Base-by-base conservation (phyloP, 2,113 vertebrate genomes). In the Passer montanus region DNA sequence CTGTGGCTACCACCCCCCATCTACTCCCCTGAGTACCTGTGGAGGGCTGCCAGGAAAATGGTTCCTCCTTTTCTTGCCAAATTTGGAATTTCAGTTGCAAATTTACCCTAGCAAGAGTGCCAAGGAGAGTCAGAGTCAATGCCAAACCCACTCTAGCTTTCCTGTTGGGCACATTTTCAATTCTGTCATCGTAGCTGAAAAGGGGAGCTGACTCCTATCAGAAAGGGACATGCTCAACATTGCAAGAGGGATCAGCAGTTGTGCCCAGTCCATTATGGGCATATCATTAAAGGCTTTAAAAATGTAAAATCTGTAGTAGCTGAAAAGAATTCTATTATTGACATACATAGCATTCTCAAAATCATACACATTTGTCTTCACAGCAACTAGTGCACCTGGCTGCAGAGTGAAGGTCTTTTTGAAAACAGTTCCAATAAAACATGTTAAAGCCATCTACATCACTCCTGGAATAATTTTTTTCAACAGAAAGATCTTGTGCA, bases 51-150 rank as follows among this genome's bases (percentile, higher is more conserved):
- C 95, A 96, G 90, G 52, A 94, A 93, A 94, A 90, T 56, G 44
- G 90, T 88, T 94, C 92, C n/a, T 95, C 85, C 60, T 92, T 93
- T 93, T 84, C 94, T 94, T 94, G 94, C 94, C 95, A 97, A 68
- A 94, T 92, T 84, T 81, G 76, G 86, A 94, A 95, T 95, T 96
- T 96, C 90, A 91, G 90, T 90, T 94, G 79, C 88, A 93, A 92
- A 95, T 96, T 90, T 84, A 84, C 87, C 64, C 92, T 74, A 92
- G 87, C 59, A 60, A 81, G 73, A 91, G 35, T 89, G 92, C 96
- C 92, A 96, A 94, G 64, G 69, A 52, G 76, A 93, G 90, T 64
- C 47, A 53, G 93, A 95, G 82, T 86, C 85, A 77, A 74, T 90
- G 93, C 87, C 85, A 95, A 90, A 69, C 39, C 64, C 2, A 2